Evolutionary conservation across 1,140 invertebrate genomes (phyloP).

Genomic region (Idris sp.): DNA sequence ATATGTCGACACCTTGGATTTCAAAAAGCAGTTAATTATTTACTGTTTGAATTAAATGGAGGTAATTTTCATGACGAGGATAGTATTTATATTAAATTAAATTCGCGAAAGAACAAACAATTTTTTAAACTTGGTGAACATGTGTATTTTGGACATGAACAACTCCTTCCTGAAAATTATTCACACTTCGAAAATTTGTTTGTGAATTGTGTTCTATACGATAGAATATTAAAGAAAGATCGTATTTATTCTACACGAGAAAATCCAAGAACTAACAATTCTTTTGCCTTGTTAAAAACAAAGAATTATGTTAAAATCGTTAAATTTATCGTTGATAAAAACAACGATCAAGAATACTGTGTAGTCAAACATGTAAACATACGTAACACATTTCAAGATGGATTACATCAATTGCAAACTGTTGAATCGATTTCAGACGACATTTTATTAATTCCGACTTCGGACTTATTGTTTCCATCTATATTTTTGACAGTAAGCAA

Average conservation of each 20-base stretch:
- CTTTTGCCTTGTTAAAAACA: neutral
- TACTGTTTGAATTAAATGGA: neutral
- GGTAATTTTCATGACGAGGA: neutral
- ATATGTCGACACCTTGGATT: constrained; percentile 17
- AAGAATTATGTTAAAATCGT: too few relatives aligned
- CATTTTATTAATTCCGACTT: neutral
- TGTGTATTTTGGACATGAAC: too few relatives aligned
- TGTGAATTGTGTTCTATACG: neutral
- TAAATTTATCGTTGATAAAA: neutral
- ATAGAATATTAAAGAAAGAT: neutral
- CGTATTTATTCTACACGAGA: constrained; percentile 1
- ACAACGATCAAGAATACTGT: neutral
- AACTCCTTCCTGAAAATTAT: neutral
- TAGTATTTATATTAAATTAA: neutral
- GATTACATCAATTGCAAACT: neutral
- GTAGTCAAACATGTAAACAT: neutral
- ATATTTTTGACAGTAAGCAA: neutral
- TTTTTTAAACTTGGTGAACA: neutral
- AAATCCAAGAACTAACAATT: neutral
- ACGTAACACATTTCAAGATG: neutral
- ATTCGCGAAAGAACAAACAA: neutral
- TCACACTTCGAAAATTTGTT: neutral
- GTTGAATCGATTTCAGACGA: neutral
- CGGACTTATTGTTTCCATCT: neutral
- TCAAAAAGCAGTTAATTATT: constrained; percentile 7